These are phyloP conservation scores for Drosophila ogumai DNA, from an alignment of 1,140 invertebrate genomes.

Conservation along the genomic window DNA sequence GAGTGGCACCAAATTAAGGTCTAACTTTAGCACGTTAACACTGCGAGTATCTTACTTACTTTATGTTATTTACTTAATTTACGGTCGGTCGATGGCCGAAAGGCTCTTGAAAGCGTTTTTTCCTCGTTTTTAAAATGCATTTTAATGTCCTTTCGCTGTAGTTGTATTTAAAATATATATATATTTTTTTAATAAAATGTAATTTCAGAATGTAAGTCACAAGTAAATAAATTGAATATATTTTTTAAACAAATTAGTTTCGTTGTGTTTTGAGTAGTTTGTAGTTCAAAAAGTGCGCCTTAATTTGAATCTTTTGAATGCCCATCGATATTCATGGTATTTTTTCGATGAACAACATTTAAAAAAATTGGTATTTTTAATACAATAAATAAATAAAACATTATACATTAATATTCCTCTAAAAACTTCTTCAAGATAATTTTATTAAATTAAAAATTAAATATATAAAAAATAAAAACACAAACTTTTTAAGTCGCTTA, in stretches of 20 bases:
- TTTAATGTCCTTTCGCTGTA: conserved; percentile 65
- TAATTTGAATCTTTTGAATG: too few relatives aligned
- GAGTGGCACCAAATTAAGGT: conserved; percentile 71
- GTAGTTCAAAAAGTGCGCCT: neutral
- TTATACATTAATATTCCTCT: too few relatives aligned
- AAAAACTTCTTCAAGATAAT: too few relatives aligned
- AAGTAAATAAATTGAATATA: conserved; percentile 1
- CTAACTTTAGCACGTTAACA: conserved; percentile 38
- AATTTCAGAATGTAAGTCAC: conserved; percentile 7
- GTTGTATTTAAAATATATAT: conserved; percentile 14
- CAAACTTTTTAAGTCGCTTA: too few relatives aligned
- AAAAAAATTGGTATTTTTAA: too few relatives aligned
- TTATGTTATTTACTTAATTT: conserved; percentile 6
- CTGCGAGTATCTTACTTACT: conserved; percentile 14
- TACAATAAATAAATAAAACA: too few relatives aligned
- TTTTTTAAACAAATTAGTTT: neutral
- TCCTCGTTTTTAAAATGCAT: conserved; percentile 49
- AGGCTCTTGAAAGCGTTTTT: conserved; percentile 68
- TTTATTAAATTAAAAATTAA: too few relatives aligned
- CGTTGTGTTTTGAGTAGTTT: neutral
- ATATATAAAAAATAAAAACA: too few relatives aligned
- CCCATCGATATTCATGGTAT: neutral
- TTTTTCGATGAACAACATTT: neutral
- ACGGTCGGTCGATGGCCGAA: conserved; percentile 34
- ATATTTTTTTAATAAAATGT: conserved; percentile 2